Evolutionary conservation across 2,797 vertebrate genomes (phyloP).

Genomic region (Anas georgica): DNA sequence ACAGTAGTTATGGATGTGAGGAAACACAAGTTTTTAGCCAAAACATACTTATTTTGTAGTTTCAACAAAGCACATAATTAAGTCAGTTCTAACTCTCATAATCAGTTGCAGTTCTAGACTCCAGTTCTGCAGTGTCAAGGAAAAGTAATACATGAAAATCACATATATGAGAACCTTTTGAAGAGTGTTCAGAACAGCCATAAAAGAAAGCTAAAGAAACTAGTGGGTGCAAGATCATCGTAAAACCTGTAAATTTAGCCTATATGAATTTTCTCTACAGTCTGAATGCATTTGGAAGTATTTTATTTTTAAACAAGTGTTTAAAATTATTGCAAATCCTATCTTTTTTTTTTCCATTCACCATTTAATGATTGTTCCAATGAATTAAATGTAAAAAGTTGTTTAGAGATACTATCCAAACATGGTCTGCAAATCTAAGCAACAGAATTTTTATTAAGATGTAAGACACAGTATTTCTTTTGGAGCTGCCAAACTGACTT

Average conservation of each 20-base stretch:
- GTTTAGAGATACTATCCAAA: background rate
- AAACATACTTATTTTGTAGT: background rate
- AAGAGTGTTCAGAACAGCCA: background rate
- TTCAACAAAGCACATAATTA: background rate
- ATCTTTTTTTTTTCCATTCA: background rate
- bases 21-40: background rate
- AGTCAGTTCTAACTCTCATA: background rate
- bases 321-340: background rate
- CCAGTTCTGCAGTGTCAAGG: background rate
- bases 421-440: background rate
- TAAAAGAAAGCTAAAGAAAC: background rate
- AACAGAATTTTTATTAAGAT: background rate
- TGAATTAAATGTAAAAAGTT: background rate
- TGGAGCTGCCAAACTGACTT: conserved; percentile 21
- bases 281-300: background rate
- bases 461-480: background rate
- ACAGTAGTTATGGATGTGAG: background rate
- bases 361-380: background rate
- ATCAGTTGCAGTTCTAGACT: background rate
- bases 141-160: background rate
- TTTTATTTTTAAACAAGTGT: background rate
- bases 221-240: background rate
- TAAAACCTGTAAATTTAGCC: background rate
- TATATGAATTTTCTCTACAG: background rate
- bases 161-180: background rate